Evolutionary conservation across 2,113 vertebrate genomes (phyloP).

Genomic region (Mesitornis unicolor): DNA sequence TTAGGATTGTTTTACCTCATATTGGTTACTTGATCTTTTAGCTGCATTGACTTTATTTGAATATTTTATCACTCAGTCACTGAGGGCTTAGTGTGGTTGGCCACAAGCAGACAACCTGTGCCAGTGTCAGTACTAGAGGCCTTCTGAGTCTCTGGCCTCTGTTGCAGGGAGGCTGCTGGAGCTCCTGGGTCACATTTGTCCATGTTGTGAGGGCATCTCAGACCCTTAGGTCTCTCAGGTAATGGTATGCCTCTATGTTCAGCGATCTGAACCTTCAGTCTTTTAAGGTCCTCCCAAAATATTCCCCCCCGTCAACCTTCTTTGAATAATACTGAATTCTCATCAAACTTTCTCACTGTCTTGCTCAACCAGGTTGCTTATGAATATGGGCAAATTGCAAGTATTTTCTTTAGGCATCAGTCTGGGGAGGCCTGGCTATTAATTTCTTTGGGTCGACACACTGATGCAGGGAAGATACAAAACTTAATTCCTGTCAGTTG

Average conservation of each 20-base stretch:
- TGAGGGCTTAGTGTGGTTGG: background rate
- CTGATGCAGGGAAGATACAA: background rate
- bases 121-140: background rate
- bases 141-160: background rate
- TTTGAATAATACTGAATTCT: background rate
- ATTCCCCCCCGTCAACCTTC: background rate
- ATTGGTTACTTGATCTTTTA: background rate
- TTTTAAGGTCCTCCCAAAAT: background rate
- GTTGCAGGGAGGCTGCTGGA: background rate
- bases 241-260: accelerated
- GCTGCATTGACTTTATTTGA: background rate
- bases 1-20: background rate
- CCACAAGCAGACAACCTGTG: background rate
- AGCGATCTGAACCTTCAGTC: background rate
- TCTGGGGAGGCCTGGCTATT: background rate
- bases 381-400: background rate
- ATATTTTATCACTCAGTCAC: background rate
- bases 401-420: background rate
- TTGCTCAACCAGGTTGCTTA: background rate
- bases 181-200: background rate
- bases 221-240: background rate
- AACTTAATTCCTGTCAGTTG: background rate
- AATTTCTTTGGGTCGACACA: background rate
- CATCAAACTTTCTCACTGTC: background rate
- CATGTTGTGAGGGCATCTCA: background rate